Evolutionary conservation across 2,113 vertebrate species (phyloP).

Genomic region (Ranitomeya variabilis): DNA sequence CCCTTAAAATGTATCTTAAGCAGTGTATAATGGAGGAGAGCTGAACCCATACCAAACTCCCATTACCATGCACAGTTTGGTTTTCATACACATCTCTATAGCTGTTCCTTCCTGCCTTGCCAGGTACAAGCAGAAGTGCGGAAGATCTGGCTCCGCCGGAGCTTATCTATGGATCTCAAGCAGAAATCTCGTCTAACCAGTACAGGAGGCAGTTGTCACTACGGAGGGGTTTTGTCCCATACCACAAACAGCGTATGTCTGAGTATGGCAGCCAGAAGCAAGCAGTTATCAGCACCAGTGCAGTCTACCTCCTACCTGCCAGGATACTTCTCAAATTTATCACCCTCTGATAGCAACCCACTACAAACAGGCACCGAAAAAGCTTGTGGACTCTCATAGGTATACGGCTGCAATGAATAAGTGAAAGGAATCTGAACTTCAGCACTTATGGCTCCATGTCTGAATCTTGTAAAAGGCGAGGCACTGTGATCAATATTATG

Average conservation of each 20-base stretch:
- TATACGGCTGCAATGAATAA: neutral
- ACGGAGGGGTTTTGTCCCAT: constrained; percentile 80
- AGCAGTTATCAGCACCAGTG: constrained; percentile 53
- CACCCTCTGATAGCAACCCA: constrained; percentile 57
- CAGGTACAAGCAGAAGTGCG: constrained; percentile 82
- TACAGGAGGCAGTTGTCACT: constrained; percentile 75
- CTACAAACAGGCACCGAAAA: neutral
- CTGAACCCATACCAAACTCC: no score
- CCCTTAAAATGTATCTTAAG: no score
- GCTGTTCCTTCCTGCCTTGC: neutral
- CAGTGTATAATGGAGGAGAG: no score
- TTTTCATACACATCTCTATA: no score
- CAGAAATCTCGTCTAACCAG: constrained; percentile 76
- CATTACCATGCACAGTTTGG: no score
- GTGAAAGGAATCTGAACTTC: neutral
- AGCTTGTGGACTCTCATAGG: neutral
- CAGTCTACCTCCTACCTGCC: constrained; percentile 61
- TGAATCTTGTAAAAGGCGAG: neutral
- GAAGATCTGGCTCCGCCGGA: constrained; percentile 79
- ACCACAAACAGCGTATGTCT: constrained; percentile 77
- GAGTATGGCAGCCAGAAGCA: constrained; percentile 63
- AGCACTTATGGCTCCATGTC: neutral
- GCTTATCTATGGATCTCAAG: constrained; percentile 74
- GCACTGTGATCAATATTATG: neutral
- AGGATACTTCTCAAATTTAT: constrained; percentile 52